Percentiles rank a stretch among this genome's conserved stretches.
These are phyloP conservation scores for Dendrocincla fuliginosa DNA, from an alignment of 2,797 vertebrate species.

Conservation along the genomic window DNA sequence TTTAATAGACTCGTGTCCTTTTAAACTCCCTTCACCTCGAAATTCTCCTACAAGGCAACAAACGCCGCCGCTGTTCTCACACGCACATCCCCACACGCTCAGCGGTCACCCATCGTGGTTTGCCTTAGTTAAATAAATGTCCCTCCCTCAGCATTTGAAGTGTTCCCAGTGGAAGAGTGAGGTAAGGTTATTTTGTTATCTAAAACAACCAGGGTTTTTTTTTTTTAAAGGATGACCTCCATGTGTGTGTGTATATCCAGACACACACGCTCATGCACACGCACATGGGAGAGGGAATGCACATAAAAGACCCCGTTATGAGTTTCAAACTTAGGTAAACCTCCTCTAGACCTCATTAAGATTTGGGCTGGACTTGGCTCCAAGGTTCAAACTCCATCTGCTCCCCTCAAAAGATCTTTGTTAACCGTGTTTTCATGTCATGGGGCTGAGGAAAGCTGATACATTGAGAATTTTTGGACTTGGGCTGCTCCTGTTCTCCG, in stretches of 20 bases:
- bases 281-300: background rate
- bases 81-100: fast-evolving
- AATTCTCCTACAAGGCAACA: background rate
- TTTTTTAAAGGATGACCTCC: slow-evolving; percentile 1
- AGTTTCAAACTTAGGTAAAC: background rate
- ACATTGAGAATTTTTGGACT: background rate
- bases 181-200: slow-evolving; percentile 16
- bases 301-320: slow-evolving; percentile 26
- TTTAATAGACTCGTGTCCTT: background rate
- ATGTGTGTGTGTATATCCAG: background rate
- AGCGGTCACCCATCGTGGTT: background rate
- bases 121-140: slow-evolving; percentile 34
- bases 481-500: background rate
- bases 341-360: slow-evolving; percentile 24
- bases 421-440: background rate
- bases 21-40: background rate
- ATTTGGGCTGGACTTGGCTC: background rate
- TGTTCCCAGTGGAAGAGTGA: background rate
- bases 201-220: background rate
- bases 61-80: background rate
- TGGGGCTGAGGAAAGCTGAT: background rate
- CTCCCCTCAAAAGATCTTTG: slow-evolving; percentile 61
- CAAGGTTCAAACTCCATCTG: slow-evolving; percentile 30
- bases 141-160: slow-evolving; percentile 5
- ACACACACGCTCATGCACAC: background rate